Conservation (phyloP, 92 coral and sea anemone species). For the Phenganax subtilis region DNA sequence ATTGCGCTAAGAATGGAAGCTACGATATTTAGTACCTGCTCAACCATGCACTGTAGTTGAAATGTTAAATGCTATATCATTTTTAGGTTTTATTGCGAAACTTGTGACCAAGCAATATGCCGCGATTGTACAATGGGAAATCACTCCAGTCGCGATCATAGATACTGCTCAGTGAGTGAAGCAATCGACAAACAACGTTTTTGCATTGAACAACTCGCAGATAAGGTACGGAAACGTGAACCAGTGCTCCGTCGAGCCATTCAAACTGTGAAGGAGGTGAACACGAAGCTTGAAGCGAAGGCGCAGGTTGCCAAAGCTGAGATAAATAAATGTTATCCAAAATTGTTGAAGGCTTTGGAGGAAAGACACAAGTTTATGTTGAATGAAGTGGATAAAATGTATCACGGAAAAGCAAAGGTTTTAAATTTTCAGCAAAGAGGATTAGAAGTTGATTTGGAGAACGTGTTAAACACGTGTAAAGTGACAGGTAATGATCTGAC, state of each 20-base stretch:
- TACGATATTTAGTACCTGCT: neutral
- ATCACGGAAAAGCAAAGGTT: constrained; percentile 77
- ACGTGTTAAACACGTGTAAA: constrained; percentile 69
- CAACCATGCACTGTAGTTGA: neutral
- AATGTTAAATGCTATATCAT: neutral
- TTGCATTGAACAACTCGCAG: constrained; percentile 68
- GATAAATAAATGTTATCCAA: constrained; percentile 92
- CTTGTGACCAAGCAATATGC: constrained; percentile 97
- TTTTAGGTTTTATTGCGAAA: constrained; percentile 86
- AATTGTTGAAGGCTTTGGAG: constrained; percentile 75
- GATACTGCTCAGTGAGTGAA: constrained; percentile 86
- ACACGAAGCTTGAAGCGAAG: constrained; percentile 82
- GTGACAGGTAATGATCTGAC: constrained; percentile 62
- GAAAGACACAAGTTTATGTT: constrained; percentile 90
- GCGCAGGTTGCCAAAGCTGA: constrained; percentile 97
- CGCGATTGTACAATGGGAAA: constrained; percentile 97
- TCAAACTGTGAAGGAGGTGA: constrained; percentile 87
- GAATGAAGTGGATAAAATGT: constrained; percentile 79
- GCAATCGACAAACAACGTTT: constrained; percentile 88
- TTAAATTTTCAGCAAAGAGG: constrained; percentile 86
- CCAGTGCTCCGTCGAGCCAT: constrained; percentile 90
- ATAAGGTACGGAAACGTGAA: constrained; percentile 81
- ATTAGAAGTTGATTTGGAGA: constrained; percentile 79
- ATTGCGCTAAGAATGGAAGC: neutral
- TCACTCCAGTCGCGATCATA: constrained; percentile 90